Conservation (phyloP, 1,140 invertebrate genomes). For the Sminthurides bifidus region DNA sequence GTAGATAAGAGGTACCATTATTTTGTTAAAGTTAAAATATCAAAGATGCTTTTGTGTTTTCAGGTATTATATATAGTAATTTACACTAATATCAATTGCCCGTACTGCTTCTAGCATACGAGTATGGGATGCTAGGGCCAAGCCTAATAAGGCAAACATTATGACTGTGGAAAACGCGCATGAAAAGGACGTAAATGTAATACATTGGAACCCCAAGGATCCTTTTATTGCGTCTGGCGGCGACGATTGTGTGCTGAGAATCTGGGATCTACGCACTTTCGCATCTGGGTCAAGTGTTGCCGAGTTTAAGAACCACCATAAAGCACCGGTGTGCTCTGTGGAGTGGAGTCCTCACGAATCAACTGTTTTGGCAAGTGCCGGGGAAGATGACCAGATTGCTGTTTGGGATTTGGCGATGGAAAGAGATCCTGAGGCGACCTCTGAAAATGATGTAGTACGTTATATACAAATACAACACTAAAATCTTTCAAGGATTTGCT, state of each 20-base stretch:
- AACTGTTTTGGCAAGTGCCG: slow-evolving; percentile 83
- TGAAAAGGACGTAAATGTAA: slow-evolving; percentile 88
- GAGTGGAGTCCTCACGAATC: slow-evolving; percentile 92
- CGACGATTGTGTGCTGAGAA: slow-evolving; percentile 84
- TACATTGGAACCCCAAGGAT: slow-evolving; percentile 89
- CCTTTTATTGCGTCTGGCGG: slow-evolving; percentile 84
- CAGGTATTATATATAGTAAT: not conserved
- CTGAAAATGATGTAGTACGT: slow-evolving; percentile 47
- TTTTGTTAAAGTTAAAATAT: not conserved
- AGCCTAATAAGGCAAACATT: slow-evolving; percentile 81
- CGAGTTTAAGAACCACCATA: slow-evolving; percentile 83
- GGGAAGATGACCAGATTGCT: slow-evolving; percentile 90
- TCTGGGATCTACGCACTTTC: slow-evolving; percentile 93
- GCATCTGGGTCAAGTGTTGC: slow-evolving; percentile 61
- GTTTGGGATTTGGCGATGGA: slow-evolving; percentile 72
- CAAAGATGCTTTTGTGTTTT: not conserved
- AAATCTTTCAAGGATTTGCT: no score
- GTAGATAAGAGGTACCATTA: slow-evolving; percentile 62
- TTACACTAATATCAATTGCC: not conserved
- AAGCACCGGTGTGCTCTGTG: slow-evolving; percentile 79
- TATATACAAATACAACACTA: slow-evolving; percentile 1
- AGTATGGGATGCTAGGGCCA: slow-evolving; percentile 78
- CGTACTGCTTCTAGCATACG: slow-evolving; percentile 49
- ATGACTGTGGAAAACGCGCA: slow-evolving; percentile 78
- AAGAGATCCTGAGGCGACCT: slow-evolving; percentile 37